Evolutionary conservation across 1,140 invertebrate species (phyloP).

Genomic region (Charaxes varanes): DNA sequence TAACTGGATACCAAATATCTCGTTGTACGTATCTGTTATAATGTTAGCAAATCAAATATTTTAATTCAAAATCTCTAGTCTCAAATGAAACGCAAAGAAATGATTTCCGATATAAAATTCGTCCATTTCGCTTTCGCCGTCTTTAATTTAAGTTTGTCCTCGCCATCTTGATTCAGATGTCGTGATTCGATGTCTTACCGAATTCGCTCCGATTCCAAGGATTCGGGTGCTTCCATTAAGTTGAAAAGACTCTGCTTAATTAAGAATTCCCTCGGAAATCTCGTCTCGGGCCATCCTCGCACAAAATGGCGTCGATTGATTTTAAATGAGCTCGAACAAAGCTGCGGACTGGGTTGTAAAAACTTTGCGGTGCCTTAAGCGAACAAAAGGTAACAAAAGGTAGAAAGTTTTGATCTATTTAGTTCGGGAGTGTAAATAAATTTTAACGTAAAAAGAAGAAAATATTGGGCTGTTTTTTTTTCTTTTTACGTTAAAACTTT

Average conservation of each 20-base stretch:
- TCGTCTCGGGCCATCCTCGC: conserved; percentile 40
- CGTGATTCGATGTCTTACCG: conserved; percentile 34
- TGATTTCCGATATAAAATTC: too few relatives aligned
- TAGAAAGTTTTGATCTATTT: conserved; percentile 1
- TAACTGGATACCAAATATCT: too few relatives aligned
- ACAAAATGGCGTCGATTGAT: conserved; percentile 63
- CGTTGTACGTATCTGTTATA: too few relatives aligned
- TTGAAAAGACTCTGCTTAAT: conserved; percentile 66
- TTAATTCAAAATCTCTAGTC: too few relatives aligned
- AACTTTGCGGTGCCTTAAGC: conserved; percentile 32
- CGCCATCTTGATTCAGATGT: conserved; percentile 24
- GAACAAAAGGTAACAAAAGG: conserved; percentile 2
- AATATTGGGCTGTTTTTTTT: too few relatives aligned
- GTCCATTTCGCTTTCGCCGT: too few relatives aligned
- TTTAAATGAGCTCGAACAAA: conserved; percentile 64
- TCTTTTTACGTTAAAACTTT: too few relatives aligned
- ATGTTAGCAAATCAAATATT: too few relatives aligned
- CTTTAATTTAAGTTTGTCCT: conserved; percentile 16
- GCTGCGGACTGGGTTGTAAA: conserved; percentile 32
- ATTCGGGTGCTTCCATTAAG: conserved; percentile 59
- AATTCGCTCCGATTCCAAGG: conserved; percentile 50
- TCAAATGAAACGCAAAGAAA: too few relatives aligned
- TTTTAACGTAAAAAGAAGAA: too few relatives aligned
- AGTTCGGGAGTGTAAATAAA: neutral
- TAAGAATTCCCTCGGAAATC: conserved; percentile 68